phyloP scores from a whole-genome alignment of 2,797 vertebrate genomes.

The Pantherophis vulpinus region DNA sequence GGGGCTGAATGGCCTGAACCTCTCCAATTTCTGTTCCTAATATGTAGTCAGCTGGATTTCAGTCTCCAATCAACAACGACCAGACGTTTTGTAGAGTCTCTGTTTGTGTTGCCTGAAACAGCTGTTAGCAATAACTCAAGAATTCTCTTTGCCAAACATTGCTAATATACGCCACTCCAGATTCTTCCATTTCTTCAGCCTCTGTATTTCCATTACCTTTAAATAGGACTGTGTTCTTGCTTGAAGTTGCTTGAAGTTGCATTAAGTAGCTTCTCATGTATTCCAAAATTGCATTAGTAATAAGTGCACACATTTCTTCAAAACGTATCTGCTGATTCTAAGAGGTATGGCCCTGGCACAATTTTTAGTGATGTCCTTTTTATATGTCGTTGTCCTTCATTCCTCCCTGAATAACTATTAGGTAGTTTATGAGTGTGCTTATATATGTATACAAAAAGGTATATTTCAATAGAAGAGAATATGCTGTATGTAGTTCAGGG shows the following conservation, averaged over 20 bases:
- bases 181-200: neutral
- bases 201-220: neutral
- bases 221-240: neutral
- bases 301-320: neutral
- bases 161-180: neutral
- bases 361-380: neutral
- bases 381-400: neutral
- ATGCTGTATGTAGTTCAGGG: neutral
- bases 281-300: neutral
- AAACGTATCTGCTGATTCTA: neutral
- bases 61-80: neutral
- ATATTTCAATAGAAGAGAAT: neutral
- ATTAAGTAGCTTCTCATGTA: neutral
- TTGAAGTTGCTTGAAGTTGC: neutral
- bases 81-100: neutral
- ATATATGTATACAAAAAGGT: neutral
- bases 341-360: neutral
- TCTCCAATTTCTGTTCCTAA: neutral
- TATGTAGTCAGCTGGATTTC: neutral
- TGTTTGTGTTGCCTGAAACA: neutral
- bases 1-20: neutral
- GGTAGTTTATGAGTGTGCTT: neutral
- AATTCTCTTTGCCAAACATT: neutral
- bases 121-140: neutral
- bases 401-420: neutral